Evolutionary conservation across 2,113 vertebrate genomes (phyloP).

Genomic region (Serinus canaria): DNA sequence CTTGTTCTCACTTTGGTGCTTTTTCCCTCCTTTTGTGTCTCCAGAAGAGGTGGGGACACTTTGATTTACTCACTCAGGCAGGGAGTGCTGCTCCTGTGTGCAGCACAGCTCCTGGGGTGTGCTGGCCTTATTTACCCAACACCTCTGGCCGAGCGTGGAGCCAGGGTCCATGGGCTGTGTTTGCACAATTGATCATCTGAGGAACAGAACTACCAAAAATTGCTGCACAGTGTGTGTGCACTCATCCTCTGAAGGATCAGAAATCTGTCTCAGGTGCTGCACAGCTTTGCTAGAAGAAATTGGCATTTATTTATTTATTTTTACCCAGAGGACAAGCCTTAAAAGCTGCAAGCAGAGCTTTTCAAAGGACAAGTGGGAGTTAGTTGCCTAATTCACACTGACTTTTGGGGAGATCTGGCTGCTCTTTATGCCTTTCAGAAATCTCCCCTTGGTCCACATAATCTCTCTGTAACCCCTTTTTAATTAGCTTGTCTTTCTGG

Average conservation of each 20-base stretch:
- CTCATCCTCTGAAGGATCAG: background rate
- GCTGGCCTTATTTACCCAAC: background rate
- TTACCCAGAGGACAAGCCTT: background rate
- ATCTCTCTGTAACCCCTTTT: constrained; percentile 50
- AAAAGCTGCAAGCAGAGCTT: background rate
- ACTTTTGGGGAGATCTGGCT: background rate
- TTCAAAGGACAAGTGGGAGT: background rate
- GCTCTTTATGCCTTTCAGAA: background rate
- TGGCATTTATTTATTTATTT: background rate
- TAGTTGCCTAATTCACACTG: background rate
- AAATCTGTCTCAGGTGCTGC: background rate
- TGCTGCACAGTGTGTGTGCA: background rate
- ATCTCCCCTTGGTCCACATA: constrained; percentile 20
- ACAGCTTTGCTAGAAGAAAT: background rate
- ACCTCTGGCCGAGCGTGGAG: background rate
- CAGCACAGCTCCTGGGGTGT: background rate
- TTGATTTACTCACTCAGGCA: accelerated
- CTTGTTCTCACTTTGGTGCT: background rate
- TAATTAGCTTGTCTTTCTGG: constrained; percentile 55
- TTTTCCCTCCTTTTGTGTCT: background rate
- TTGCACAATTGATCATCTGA: background rate
- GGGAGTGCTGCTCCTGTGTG: background rate
- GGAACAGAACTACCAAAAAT: background rate
- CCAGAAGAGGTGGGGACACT: background rate
- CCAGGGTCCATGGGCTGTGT: background rate